A percentile compares a stretch with the other conserved stretches of the same genome.
Conservation (phyloP, 2,113 vertebrate genomes). For the Chrysochloris asiatica region DNA sequence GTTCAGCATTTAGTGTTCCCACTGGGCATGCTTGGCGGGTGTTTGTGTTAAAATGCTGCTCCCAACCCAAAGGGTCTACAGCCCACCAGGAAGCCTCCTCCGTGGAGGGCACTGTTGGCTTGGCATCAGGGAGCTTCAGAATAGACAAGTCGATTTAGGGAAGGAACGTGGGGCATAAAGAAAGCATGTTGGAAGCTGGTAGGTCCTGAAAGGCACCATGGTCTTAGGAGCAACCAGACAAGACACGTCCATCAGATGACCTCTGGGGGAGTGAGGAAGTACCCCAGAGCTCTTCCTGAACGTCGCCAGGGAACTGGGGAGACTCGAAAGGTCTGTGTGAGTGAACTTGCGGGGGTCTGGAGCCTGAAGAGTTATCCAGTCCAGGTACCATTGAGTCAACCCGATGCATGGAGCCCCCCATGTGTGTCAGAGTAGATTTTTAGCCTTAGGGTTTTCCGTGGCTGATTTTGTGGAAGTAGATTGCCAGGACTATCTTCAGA, state of each 20-base stretch:
- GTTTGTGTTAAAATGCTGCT: neutral
- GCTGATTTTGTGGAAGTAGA: no score
- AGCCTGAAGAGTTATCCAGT: neutral
- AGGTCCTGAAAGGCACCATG: no score
- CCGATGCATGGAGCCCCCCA: no score
- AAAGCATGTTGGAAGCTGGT: no score
- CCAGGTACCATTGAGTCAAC: neutral
- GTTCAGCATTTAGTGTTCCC: neutral
- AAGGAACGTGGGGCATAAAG: rapidly evolving
- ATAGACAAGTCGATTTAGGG: neutral
- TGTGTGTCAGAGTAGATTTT: neutral
- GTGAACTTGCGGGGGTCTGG: no score
- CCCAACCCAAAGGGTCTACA: neutral
- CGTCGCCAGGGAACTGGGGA: neutral
- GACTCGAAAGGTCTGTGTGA: rapidly evolving
- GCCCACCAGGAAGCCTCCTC: neutral
- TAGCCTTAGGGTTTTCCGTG: neutral
- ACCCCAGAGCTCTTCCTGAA: neutral
- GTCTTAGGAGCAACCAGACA: no score
- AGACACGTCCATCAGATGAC: neutral
- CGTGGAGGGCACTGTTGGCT: neutral
- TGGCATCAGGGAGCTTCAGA: neutral
- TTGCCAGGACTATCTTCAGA: neutral
- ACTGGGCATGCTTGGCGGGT: neutral
- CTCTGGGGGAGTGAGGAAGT: neutral